Percentiles rank a stretch among this genome's conserved stretches.
These are phyloP conservation scores for Seira ritae DNA, from an alignment of 2,888 invertebrate genomes.

Conservation along the genomic window DNA sequence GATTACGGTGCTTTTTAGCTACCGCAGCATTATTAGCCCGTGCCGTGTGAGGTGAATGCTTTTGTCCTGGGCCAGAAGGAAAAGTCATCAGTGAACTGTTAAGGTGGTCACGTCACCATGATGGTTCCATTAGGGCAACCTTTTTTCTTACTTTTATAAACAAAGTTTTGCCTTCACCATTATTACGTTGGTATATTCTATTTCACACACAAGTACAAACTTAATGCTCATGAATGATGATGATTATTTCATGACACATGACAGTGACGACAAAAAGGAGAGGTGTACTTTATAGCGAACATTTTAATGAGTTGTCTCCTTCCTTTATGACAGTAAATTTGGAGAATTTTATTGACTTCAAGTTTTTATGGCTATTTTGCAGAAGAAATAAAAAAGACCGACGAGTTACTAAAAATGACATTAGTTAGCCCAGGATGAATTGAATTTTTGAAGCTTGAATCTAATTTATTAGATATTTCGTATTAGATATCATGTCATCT, in stretches of 20 bases:
- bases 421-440: too few species aligned
- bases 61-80: slow-evolving; percentile 30
- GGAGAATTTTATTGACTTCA: too few species aligned
- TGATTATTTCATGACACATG: slow-evolving; percentile 8
- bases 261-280: slow-evolving; percentile 13
- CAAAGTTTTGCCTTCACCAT: too few species aligned
- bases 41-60: slow-evolving; percentile 21
- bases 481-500: too few species aligned
- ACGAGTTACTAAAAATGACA: too few species aligned
- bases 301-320: too few species aligned
- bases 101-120: slow-evolving; percentile 59
- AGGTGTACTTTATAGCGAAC: neutral
- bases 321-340: too few species aligned
- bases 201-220: neutral
- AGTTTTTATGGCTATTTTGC: too few species aligned
- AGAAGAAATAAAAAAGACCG: too few species aligned
- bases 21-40: slow-evolving; percentile 32
- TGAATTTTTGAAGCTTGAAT: too few species aligned
- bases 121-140: slow-evolving; percentile 50
- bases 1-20: slow-evolving; percentile 45
- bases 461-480: too few species aligned
- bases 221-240: slow-evolving; percentile 25
- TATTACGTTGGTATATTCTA: neutral
- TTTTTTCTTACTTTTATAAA: neutral
- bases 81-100: neutral